phyloP scores from a whole-genome alignment of 2,797 vertebrate species.

The Alfaro cultratus region DNA sequence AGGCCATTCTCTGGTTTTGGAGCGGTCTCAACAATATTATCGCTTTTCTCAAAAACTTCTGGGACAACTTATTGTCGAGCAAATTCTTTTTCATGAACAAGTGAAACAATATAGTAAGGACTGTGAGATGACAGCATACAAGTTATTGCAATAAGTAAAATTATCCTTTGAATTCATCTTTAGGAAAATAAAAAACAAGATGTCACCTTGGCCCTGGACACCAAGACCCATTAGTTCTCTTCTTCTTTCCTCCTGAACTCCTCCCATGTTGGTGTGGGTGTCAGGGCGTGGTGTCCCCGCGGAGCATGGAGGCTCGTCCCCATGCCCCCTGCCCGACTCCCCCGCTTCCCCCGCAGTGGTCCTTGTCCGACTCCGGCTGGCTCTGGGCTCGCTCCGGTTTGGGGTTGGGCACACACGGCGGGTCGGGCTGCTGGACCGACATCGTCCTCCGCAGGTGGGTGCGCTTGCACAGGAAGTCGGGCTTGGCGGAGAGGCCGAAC shows the following conservation, averaged over 20 bases:
- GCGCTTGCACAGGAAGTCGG: slow-evolving; percentile 95
- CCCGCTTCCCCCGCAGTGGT: slow-evolving; percentile 83
- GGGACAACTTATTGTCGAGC: too few relatives aligned
- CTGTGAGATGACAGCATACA: not conserved
- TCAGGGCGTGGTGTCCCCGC: slow-evolving; percentile 85
- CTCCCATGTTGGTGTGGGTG: slow-evolving; percentile 24
- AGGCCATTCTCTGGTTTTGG: too few relatives aligned
- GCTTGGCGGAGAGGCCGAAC: slow-evolving; percentile 93
- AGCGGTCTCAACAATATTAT: too few relatives aligned
- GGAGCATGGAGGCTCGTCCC: slow-evolving; percentile 78
- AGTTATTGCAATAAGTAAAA: not conserved
- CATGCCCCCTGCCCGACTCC: slow-evolving; percentile 74
- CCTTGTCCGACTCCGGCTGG: slow-evolving; percentile 96
- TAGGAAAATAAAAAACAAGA: not conserved
- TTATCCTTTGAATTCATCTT: not conserved
- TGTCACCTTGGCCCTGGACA: slow-evolving; percentile 66
- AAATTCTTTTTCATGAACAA: not conserved
- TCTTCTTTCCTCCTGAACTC: slow-evolving; percentile 38
- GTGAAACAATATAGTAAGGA: not conserved
- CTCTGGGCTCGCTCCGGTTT: slow-evolving; percentile 98
- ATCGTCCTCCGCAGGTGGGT: slow-evolving; percentile 95
- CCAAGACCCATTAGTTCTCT: slow-evolving; percentile 39
- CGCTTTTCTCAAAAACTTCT: too few relatives aligned
- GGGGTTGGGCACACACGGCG: slow-evolving; percentile 86
- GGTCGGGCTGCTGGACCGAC: slow-evolving; percentile 96